These are phyloP conservation scores for Stictonetta naevosa DNA, from an alignment of 2,113 vertebrate genomes.

Conservation along the genomic window DNA sequence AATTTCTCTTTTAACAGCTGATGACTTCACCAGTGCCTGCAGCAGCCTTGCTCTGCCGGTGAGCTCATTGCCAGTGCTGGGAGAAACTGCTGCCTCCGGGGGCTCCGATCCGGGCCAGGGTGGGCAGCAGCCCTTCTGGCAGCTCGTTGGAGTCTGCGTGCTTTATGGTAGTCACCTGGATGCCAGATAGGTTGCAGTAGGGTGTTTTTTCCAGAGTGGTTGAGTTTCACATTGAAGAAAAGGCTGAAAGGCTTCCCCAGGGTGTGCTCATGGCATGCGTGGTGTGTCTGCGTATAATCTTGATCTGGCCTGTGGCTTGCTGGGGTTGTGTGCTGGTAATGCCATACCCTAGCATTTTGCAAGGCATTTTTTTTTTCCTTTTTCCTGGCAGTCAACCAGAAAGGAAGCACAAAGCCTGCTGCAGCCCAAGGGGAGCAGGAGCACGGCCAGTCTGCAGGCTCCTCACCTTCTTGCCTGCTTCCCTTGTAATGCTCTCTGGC, in stretches of 20 bases:
- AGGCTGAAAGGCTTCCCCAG: neutral
- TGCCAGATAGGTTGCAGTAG: neutral
- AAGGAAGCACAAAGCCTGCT: neutral
- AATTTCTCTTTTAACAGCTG: constrained; percentile 25
- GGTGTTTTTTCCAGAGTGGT: neutral
- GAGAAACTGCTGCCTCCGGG: neutral
- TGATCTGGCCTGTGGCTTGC: neutral
- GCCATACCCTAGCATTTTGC: rapidly evolving
- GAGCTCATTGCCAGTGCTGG: neutral
- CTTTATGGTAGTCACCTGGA: neutral
- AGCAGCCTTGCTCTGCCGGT: neutral
- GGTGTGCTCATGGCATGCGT: neutral
- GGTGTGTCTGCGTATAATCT: neutral
- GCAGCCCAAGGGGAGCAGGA: neutral
- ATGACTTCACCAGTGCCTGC: constrained; percentile 34
- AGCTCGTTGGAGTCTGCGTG: neutral
- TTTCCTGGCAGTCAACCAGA: neutral
- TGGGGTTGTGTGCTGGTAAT: neutral
- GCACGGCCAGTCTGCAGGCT: neutral
- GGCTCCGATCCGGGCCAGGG: neutral
- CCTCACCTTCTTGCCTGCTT: neutral
- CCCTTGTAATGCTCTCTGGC: rapidly evolving
- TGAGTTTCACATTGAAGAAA: neutral
- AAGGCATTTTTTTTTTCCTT: neutral
- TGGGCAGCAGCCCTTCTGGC: neutral